phyloP scores from a whole-genome alignment of 1,140 invertebrate species.

The Oedothorax gibbosus region DNA sequence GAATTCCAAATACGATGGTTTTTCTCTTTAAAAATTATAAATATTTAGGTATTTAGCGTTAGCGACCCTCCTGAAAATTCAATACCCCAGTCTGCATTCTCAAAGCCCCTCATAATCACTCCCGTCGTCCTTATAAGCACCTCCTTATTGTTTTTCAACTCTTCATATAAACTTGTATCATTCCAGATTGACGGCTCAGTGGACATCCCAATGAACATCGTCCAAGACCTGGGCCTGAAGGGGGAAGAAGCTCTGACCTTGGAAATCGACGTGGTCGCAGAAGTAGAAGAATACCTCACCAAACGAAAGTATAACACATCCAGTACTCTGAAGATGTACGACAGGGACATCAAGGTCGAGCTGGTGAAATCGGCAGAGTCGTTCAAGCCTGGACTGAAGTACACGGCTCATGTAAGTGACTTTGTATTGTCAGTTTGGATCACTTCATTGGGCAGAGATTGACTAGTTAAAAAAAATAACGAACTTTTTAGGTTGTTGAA shows the following conservation, averaged over 20 bases:
- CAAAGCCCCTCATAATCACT: neutral
- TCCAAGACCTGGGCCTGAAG: conserved; percentile 62
- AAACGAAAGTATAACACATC: conserved; percentile 84
- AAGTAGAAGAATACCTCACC: conserved; percentile 83
- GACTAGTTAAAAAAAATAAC: no score
- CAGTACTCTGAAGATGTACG: conserved; percentile 79
- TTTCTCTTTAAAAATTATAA: no score
- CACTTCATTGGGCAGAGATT: neutral
- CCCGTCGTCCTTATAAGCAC: neutral
- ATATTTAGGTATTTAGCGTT: no score
- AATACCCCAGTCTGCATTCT: neutral
- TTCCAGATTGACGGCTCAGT: conserved; percentile 63
- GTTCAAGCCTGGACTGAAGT: conserved; percentile 89
- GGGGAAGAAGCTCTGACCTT: conserved; percentile 70
- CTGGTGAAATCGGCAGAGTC: conserved; percentile 83
- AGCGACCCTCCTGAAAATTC: no score
- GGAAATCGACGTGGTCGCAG: conserved; percentile 80
- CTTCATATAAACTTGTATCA: neutral
- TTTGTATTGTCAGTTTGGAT: neutral
- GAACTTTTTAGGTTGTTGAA: no score
- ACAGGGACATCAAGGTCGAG: conserved; percentile 85
- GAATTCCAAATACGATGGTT: no score
- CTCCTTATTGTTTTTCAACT: neutral
- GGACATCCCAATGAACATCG: conserved; percentile 64
- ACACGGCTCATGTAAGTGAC: conserved; percentile 80